phyloP scores from a whole-genome alignment of 2,888 invertebrate species.

The Oasisia sp. region DNA sequence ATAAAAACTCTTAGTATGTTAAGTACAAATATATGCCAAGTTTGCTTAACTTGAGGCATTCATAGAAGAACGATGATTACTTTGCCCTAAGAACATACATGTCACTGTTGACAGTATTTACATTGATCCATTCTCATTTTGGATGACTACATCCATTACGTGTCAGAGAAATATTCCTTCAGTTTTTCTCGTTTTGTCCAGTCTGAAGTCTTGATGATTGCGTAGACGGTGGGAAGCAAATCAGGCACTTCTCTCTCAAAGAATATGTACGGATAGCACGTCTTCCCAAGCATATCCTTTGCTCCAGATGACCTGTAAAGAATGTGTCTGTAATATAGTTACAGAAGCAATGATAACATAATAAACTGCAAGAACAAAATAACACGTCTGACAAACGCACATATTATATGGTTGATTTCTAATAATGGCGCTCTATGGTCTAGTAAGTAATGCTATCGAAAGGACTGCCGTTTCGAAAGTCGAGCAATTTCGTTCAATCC shows the following conservation, averaged over 20 bases:
- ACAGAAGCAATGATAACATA: neutral
- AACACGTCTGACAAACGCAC: neutral
- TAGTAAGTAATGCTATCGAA: neutral
- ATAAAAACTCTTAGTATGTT: too few relatives aligned
- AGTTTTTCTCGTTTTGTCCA: constrained; percentile 1
- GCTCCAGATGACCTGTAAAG: neutral
- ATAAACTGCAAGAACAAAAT: neutral
- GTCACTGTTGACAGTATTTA: too few relatives aligned
- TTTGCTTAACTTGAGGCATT: too few relatives aligned
- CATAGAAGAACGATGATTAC: too few relatives aligned
- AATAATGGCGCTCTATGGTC: neutral
- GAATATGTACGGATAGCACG: neutral
- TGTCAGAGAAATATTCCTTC: neutral
- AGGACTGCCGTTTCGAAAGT: neutral
- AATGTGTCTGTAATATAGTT: neutral
- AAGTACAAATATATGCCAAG: too few relatives aligned
- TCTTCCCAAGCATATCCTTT: neutral
- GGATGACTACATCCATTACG: neutral
- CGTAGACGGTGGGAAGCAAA: neutral
- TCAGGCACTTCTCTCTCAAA: neutral
- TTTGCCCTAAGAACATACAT: too few relatives aligned
- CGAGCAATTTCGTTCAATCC: neutral
- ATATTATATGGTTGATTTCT: neutral
- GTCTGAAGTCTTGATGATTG: neutral
- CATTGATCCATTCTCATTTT: neutral